A percentile compares a stretch with the other conserved stretches of the same genome.
These are phyloP conservation scores for Papilio xuthus DNA, from an alignment of 1,140 invertebrate genomes.

Conservation along the genomic window DNA sequence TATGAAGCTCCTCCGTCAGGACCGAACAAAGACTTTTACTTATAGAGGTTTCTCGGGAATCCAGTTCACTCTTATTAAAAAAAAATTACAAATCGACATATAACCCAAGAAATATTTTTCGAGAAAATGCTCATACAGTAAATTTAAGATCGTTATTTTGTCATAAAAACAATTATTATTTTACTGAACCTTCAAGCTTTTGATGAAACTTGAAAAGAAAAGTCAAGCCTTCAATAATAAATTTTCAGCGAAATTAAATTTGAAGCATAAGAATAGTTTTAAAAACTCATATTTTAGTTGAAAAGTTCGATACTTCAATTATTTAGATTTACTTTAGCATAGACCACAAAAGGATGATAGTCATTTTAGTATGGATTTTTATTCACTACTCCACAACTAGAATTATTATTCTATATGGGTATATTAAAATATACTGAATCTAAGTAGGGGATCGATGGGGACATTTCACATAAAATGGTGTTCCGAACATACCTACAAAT, in stretches of 20 bases:
- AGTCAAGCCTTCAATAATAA: background rate
- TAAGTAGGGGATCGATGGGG: too few relatives aligned
- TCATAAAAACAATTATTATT: background rate
- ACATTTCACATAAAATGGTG: background rate
- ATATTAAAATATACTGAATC: too few relatives aligned
- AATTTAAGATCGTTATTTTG: background rate
- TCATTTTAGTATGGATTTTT: too few relatives aligned
- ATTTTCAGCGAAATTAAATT: background rate
- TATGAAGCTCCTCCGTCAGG: too few relatives aligned
- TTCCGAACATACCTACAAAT: background rate
- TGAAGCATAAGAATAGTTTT: background rate
- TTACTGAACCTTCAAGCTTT: background rate
- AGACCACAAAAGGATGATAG: background rate
- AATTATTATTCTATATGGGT: too few relatives aligned
- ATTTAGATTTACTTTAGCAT: background rate
- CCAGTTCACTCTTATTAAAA: too few relatives aligned
- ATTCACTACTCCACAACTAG: too few relatives aligned
- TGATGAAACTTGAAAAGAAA: background rate
- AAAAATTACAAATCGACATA: background rate
- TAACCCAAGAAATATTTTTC: background rate
- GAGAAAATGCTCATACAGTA: background rate
- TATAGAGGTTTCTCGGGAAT: too few relatives aligned
- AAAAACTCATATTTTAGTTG: background rate
- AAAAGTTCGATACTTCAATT: background rate
- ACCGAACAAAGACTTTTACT: too few relatives aligned